A percentile compares a stretch with the other conserved stretches of the same genome.
Conservation (phyloP, 2,797 vertebrate species). For the Mus minutoides region DNA sequence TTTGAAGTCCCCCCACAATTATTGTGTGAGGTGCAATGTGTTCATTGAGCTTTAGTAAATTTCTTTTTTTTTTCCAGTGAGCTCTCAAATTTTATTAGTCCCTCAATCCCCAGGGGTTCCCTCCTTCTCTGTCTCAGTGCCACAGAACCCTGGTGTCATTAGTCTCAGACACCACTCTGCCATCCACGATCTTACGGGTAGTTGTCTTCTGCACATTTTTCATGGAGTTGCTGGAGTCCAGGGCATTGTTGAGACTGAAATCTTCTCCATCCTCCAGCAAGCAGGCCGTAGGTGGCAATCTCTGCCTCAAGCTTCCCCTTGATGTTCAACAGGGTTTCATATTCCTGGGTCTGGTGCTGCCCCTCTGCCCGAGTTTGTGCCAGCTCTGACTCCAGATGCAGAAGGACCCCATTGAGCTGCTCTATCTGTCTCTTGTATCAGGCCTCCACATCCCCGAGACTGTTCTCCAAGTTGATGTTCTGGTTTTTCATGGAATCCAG, state of each 20-base stretch:
- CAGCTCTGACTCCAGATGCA: conserved; percentile 91
- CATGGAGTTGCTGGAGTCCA: conserved; percentile 84
- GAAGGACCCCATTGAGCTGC: conserved; percentile 86
- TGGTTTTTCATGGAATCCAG: conserved; percentile 92
- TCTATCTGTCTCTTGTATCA: conserved; percentile 92
- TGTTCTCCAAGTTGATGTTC: conserved; percentile 92
- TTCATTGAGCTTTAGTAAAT: no score
- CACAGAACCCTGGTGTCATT: no score
- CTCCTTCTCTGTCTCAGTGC: no score
- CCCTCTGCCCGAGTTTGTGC: conserved; percentile 90
- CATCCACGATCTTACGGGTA: conserved; percentile 92
- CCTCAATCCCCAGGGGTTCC: no score
- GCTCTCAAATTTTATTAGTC: no score
- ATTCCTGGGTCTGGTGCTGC: conserved; percentile 92
- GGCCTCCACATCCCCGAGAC: conserved; percentile 91
- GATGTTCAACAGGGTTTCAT: conserved; percentile 92
- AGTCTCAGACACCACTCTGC: no score
- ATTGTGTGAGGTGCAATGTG: no score
- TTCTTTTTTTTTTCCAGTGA: no score
- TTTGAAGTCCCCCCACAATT: no score
- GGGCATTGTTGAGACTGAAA: conserved; percentile 92
- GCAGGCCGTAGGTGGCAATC: conserved; percentile 93
- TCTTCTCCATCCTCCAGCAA: conserved; percentile 93
- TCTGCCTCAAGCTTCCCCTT: conserved; percentile 96
- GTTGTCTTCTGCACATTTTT: conserved; percentile 92